phyloP scores from a whole-genome alignment of 2,797 vertebrate genomes.

The Aulostomus chinensis region DNA sequence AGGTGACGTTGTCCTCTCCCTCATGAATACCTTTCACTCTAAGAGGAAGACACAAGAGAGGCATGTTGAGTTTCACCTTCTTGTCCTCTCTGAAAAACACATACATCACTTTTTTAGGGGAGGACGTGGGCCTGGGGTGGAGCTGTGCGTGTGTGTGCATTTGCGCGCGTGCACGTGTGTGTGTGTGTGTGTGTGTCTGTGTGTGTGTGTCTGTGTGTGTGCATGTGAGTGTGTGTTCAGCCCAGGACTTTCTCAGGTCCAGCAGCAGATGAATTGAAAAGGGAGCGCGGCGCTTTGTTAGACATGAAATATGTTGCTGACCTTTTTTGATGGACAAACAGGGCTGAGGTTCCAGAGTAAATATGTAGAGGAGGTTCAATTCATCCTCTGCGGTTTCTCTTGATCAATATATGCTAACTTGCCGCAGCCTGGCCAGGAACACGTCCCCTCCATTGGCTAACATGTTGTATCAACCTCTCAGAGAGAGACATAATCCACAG shows the following conservation, averaged over 20 bases:
- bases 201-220: constrained; percentile 6
- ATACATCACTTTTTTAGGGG: constrained; percentile 55
- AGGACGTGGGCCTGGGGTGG: constrained; percentile 35
- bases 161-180: background rate
- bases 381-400: constrained; percentile 31
- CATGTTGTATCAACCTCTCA: constrained; percentile 22
- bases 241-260: constrained; percentile 20
- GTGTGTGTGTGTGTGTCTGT: constrained; percentile 6
- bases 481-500: constrained; percentile 22
- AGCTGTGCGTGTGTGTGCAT: constrained; percentile 9
- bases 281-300: constrained; percentile 33
- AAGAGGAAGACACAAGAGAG: constrained; percentile 55
- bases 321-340: constrained; percentile 64
- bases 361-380: constrained; percentile 30
- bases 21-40: constrained; percentile 69
- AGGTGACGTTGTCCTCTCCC: constrained; percentile 67
- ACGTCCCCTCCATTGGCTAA: constrained; percentile 17
- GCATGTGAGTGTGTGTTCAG: constrained; percentile 22
- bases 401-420: constrained; percentile 35
- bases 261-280: constrained; percentile 13
- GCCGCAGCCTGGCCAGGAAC: constrained; percentile 33
- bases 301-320: constrained; percentile 48
- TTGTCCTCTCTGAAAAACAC: constrained; percentile 68
- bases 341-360: constrained; percentile 45
- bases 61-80: constrained; percentile 70